Conservation (phyloP, 2,113 vertebrate genomes). For the Anoura caudifer region DNA sequence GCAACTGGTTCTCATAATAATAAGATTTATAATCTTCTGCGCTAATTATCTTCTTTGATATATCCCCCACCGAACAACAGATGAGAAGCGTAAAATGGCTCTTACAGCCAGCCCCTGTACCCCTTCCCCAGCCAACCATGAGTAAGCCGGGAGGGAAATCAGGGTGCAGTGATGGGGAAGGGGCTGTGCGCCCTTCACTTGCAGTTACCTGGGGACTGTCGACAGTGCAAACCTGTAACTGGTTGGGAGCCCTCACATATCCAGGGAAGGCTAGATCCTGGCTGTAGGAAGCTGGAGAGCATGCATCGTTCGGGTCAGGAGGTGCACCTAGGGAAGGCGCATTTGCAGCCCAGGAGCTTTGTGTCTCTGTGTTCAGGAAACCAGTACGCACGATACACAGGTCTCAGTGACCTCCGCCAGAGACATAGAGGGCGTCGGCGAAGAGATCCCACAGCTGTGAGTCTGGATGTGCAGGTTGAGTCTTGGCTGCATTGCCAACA, state of each 20-base stretch:
- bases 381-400: no score
- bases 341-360: not conserved
- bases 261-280: not conserved
- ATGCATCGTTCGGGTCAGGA: not conserved
- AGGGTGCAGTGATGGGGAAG: conserved; percentile 16
- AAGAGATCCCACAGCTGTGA: not conserved
- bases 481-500: not conserved
- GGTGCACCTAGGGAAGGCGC: not conserved
- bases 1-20: not conserved
- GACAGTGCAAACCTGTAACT: not conserved
- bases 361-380: not conserved
- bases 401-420: not conserved
- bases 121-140: rapidly evolving
- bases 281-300: not conserved
- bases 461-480: not conserved
- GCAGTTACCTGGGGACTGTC: not conserved
- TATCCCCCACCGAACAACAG: conserved; percentile 11
- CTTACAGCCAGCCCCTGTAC: not conserved
- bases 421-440: not conserved
- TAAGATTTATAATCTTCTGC: not conserved
- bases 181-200: not conserved
- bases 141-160: conserved; percentile 6
- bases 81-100: not conserved
- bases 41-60: not conserved
- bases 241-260: not conserved